Evolutionary conservation across 2,797 vertebrate species (phyloP).

Genomic region (Esox lucius): DNA sequence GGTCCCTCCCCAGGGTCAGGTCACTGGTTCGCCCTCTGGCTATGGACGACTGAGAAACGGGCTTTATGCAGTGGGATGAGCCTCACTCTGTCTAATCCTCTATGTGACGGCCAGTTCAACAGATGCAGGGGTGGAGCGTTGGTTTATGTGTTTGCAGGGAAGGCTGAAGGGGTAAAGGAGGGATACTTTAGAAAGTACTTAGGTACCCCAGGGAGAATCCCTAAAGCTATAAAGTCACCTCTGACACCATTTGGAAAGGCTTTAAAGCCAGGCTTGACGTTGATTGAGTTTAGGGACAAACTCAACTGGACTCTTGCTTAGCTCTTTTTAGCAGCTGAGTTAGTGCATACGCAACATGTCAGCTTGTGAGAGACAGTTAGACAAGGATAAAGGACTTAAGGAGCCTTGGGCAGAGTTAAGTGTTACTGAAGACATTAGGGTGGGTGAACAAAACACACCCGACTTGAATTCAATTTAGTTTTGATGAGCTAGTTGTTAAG

Average conservation of each 20-base stretch:
- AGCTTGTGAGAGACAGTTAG: background rate
- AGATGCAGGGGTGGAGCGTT: background rate
- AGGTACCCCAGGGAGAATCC: background rate
- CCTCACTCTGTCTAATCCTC: background rate
- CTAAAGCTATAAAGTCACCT: background rate
- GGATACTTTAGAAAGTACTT: background rate
- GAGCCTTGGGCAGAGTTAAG: background rate
- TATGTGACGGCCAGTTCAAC: background rate
- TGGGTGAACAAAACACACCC: background rate
- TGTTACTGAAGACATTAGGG: background rate
- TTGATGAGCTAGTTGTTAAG: background rate
- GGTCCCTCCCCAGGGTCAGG: background rate
- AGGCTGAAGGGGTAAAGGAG: background rate
- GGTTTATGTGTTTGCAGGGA: background rate
- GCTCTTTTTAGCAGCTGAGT: background rate
- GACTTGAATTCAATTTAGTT: background rate
- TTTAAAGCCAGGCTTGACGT: background rate
- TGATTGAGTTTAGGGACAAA: constrained; percentile 1
- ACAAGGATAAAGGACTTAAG: background rate
- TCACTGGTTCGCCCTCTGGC: constrained; percentile 32
- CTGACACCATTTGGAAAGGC: background rate
- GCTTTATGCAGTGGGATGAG: background rate
- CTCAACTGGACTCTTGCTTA: background rate
- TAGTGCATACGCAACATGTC: background rate
- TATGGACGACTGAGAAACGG: constrained; percentile 1